Evolutionary conservation across 2,888 invertebrate genomes (phyloP), one percentile per base, ranked within the genome.

Genomic region (Drepanosiphum platanoidis): DNA sequence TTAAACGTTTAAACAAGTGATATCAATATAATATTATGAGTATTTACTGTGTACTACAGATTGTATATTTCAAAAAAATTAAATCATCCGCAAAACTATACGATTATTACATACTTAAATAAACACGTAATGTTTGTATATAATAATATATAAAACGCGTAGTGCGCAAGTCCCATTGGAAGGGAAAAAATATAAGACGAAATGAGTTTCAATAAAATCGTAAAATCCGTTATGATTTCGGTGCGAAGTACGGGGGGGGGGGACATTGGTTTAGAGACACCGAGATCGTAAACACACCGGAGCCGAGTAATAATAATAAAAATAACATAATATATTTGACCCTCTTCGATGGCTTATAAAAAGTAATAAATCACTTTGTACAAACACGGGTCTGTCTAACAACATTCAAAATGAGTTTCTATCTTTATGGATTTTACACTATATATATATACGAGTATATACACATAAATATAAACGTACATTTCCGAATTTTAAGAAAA

Each of bases 301-400:
- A 32, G 66, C 9, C 13, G 8, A 30, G 13, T 46, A 46, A n/a
- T 1, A n/a, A n/a, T 58, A 58, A 77, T 36, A 39, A 68, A 68
- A 36, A n/a, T 1, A 74, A 15, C 15, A 32, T 3, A 66, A 32
- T 13, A 66, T 79, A 79, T 66, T 66, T 8, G 32, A 42, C 9
- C n/a, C 13, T 46, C 66, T 8, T 66, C 66, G 61, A 39, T 61
- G 39, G 15, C 8, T 58, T 75, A 22, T 78, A 72, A 15, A 30
- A 46, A 46, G 32, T 18, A 27, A 68, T 79, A 68, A 79, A 68
- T 79, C 68, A 52, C n/a, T 34, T 32, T 15, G 34, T 68, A 68
- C 34, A 46, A 68, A 46, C 32, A n/a, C 11, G 32, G 15, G 22
- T 68, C 13, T 8, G 32, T 68, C 30, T n/a, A 34, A 79, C 1